Evolutionary conservation across 2,888 invertebrate genomes (phyloP), one percentile per base, ranked within the genome.

Genomic region (Volucella inflata): DNA sequence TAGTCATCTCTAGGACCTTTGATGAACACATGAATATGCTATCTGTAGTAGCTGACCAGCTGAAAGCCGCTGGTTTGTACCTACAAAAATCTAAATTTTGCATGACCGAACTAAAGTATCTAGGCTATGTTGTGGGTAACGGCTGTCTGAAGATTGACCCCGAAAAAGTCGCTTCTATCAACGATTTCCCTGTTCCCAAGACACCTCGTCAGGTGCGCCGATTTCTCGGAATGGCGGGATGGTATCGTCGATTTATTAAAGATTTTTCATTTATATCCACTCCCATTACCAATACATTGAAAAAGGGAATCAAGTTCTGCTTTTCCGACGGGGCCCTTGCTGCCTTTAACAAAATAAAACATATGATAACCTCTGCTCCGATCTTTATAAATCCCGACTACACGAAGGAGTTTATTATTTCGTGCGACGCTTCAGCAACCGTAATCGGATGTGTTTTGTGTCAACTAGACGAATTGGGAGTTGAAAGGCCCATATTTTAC

Each of bases 361-460:
- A n/a, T n/a, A 40, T 14, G 8, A 8, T 59, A 0, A 59, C 59
- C 8, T 44, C 42, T 4, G 40, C 59, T 8, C 59, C 59, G 1
- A 12, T 42, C 12, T 17, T 59, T 1, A 9, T 30, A 9, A 62
- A 62, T 30, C 62, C 62, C 9, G 14, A 46, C 10, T 62, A 40
- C 30, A 9, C 11, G 12, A 62, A 62, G 4, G 11, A 16, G 1
- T 46, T 62, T 10, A 44, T 62, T 4, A 44, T 62, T 10, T 10
- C 46, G 8, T 46, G 62, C 17, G 48, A 57, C 36, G 17, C 40
- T 6, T 36, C 21, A 12, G 48, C 65, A 17, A 17, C 57, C n/a
- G 64, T 44, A 11, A 36, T 64, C 10, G 75, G 75, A 21, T 16
- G 57, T 9, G 65, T 65, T 2, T 21, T 76, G n/a, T 64, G 36